A percentile compares a stretch with the other conserved stretches of the same genome.
phyloP scores from a whole-genome alignment of 2,797 vertebrate genomes.

The Gorsachius magnificus region DNA sequence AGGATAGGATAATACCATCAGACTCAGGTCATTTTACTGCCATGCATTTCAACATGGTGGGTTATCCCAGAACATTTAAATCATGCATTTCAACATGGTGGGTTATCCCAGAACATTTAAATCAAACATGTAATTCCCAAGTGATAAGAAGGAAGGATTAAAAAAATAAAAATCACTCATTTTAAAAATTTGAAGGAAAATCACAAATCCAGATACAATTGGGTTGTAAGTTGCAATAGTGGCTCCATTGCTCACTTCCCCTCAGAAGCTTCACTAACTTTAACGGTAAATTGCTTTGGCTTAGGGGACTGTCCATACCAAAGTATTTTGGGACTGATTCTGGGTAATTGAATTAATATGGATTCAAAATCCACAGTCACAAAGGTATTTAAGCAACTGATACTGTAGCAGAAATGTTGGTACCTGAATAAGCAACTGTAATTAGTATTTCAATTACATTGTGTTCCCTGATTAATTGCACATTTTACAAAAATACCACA shows the following conservation, averaged over 20 bases:
- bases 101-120: background rate
- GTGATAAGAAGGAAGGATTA: accelerated
- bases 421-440: constrained; percentile 4
- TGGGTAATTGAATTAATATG: background rate
- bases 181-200: background rate
- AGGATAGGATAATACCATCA: background rate
- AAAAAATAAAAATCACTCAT: background rate
- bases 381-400: background rate
- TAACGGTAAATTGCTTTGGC: background rate
- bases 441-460: background rate
- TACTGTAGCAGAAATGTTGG: background rate
- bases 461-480: background rate
- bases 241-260: background rate
- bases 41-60: background rate
- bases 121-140: background rate
- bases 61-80: background rate
- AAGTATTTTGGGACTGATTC: constrained; percentile 5
- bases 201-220: background rate
- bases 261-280: background rate
- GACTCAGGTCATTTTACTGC: background rate
- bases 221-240: background rate
- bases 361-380: background rate
- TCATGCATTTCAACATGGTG: background rate
- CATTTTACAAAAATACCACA: background rate
- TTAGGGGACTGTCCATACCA: background rate